Evolutionary conservation across 2,113 vertebrate genomes (phyloP).

Genomic region (Clarias magur): DNA sequence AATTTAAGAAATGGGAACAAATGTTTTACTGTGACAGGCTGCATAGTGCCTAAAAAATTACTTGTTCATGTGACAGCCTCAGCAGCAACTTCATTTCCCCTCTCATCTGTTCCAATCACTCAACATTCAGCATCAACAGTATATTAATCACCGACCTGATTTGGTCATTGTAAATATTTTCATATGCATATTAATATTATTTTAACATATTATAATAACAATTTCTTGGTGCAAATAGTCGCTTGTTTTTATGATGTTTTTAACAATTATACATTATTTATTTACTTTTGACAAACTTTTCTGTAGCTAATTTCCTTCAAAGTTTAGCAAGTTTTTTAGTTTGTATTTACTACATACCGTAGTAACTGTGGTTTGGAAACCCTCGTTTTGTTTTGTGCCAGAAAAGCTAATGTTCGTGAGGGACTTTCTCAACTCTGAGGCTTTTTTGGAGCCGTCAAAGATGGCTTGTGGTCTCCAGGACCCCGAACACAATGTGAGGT

Average conservation of each 20-base stretch:
- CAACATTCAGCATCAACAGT: no score
- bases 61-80: no score
- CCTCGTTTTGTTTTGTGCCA: neutral
- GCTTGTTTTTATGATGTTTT: neutral
- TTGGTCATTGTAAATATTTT: no score
- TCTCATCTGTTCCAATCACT: no score
- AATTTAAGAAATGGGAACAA: no score
- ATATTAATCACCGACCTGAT: no score
- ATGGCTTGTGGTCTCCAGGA: neutral
- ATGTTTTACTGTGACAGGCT: no score
- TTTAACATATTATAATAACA: neutral
- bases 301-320: neutral
- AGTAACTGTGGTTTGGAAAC: constrained; percentile 22
- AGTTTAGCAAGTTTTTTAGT: neutral
- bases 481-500: neutral
- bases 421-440: neutral
- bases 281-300: neutral
- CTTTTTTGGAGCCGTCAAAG: neutral
- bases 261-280: neutral
- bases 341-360: neutral
- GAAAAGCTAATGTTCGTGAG: neutral
- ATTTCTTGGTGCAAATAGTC: neutral
- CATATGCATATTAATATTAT: no score
- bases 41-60: no score
- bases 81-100: no score